Percentiles rank a stretch among this genome's conserved stretches.
phyloP scores from a whole-genome alignment of 2,888 invertebrate genomes.

The Yponomeuta plumbellus region DNA sequence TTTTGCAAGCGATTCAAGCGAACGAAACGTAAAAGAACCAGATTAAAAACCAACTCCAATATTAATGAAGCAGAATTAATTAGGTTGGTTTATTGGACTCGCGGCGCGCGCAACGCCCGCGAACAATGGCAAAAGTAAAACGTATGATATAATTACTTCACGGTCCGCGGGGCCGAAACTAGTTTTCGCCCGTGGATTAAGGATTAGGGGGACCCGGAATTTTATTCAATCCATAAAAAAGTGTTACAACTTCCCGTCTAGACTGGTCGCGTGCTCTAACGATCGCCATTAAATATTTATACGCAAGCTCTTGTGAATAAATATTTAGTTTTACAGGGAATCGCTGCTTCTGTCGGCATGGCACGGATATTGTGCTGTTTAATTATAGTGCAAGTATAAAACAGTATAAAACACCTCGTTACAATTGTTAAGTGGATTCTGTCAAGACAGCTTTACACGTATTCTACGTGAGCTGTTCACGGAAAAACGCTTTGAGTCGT shows the following conservation, averaged over 20 bases:
- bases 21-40: background rate
- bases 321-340: conserved; percentile 26
- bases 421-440: background rate
- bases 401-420: conserved; percentile 7
- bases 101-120: background rate
- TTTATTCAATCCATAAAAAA: conserved; percentile 46
- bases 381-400: conserved; percentile 12
- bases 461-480: background rate
- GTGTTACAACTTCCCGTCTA: conserved; percentile 56
- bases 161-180: background rate
- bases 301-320: conserved; percentile 37
- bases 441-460: background rate
- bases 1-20: conserved; percentile 5
- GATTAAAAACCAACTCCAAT: background rate
- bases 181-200: conserved; percentile 10
- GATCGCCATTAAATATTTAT: conserved; percentile 51
- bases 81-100: conserved; percentile 4
- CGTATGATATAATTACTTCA: conserved; percentile 12
- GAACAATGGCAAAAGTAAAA: conserved; percentile 15
- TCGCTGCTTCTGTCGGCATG: conserved; percentile 25
- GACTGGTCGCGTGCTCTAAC: conserved; percentile 54
- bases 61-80: conserved; percentile 16
- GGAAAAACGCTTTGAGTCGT: background rate
- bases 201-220: conserved; percentile 33
- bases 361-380: conserved; percentile 20